A percentile compares a stretch with the other conserved stretches of the same genome.
These are phyloP conservation scores for Zele albiditarsus DNA, from an alignment of 2,888 invertebrate genomes.

Conservation along the genomic window DNA sequence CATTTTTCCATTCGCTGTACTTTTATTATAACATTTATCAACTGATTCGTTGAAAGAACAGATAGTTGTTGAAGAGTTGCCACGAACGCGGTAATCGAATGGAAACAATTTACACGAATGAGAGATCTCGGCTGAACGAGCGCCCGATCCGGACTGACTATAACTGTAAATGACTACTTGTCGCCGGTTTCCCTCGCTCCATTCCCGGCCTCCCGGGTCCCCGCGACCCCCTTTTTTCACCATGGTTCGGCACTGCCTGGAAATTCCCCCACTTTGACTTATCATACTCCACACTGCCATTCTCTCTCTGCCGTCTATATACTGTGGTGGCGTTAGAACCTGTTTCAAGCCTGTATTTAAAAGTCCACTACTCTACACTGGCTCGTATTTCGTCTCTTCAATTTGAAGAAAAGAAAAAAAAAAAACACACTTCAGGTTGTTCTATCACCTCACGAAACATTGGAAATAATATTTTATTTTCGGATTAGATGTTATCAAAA, in stretches of 20 bases:
- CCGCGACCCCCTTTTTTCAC: conserved; percentile 16
- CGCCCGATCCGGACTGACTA: conserved; percentile 73
- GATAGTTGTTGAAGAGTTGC: background rate
- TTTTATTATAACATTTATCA: background rate
- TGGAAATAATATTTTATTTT: too few species aligned
- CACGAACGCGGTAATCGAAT: conserved; percentile 5
- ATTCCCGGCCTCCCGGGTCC: background rate
- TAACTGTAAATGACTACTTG: conserved; percentile 73
- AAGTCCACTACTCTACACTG: conserved; percentile 36
- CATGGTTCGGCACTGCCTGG: conserved; percentile 26
- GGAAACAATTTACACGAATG: conserved; percentile 42
- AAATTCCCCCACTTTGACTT: conserved; percentile 34
- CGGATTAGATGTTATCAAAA: too few species aligned
- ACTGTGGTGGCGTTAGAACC: conserved; percentile 45
- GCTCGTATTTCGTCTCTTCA: conserved; percentile 14
- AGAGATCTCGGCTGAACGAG: conserved; percentile 69
- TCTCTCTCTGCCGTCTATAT: conserved; percentile 22
- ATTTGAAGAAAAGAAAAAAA: background rate
- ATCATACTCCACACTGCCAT: conserved; percentile 22
- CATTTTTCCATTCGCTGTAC: background rate
- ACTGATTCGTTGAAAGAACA: background rate
- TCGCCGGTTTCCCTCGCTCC: conserved; percentile 57
- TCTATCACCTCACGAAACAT: too few species aligned
- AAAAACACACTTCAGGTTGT: background rate
- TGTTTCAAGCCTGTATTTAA: conserved; percentile 47